phyloP scores from a whole-genome alignment of 2,113 vertebrate species.

The Hippolais icterina region DNA sequence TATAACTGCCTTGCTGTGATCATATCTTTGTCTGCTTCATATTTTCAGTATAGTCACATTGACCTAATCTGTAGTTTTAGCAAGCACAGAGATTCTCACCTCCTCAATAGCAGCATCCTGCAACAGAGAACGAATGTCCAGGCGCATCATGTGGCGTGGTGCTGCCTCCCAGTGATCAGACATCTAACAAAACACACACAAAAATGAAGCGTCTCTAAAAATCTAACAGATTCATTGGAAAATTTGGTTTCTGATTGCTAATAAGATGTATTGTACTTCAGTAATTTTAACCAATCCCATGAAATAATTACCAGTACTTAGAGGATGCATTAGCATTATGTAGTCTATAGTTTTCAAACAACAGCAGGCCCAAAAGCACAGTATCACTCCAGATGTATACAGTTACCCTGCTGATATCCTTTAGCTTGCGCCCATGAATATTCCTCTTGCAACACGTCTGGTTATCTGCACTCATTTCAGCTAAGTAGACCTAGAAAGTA shows the following conservation, averaged over 20 bases:
- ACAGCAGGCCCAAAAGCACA: background rate
- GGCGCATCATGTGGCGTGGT: constrained; percentile 94
- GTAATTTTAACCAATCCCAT: background rate
- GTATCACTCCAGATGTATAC: background rate
- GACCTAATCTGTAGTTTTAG: background rate
- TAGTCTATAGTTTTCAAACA: background rate
- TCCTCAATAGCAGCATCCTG: constrained; percentile 98
- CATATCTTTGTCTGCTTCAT: background rate
- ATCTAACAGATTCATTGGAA: background rate
- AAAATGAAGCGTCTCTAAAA: background rate
- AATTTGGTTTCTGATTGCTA: background rate
- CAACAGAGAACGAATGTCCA: constrained; percentile 94
- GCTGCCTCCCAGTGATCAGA: constrained; percentile 92
- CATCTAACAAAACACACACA: constrained; percentile 80
- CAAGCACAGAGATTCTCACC: constrained; percentile 68
- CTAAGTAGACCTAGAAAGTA: constrained; percentile 89
- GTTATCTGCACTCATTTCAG: constrained; percentile 93
- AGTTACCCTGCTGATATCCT: constrained; percentile 92
- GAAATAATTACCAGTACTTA: background rate
- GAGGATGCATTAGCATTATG: background rate
- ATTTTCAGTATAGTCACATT: background rate
- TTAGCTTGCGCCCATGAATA: constrained; percentile 89
- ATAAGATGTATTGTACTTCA: background rate
- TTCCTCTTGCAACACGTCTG: constrained; percentile 96
- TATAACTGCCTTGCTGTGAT: background rate